Evolutionary conservation across 2,888 invertebrate genomes (phyloP).

Genomic region (Mesopsocus fuscifrons): DNA sequence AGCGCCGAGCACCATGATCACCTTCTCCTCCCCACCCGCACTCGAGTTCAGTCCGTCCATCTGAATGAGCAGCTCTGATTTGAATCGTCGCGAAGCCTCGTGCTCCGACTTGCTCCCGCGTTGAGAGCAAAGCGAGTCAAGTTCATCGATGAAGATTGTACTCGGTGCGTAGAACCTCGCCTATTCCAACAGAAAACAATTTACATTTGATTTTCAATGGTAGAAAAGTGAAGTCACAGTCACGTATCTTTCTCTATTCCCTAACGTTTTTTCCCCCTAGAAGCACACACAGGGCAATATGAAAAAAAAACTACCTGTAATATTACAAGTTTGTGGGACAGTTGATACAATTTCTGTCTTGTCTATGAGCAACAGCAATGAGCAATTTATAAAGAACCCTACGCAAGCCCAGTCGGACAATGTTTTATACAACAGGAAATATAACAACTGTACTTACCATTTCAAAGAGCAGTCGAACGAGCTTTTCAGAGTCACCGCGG

Average conservation of each 20-base stretch:
- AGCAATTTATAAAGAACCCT: too few relatives aligned
- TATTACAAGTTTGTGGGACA: too few relatives aligned
- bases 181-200: slow-evolving; percentile 24
- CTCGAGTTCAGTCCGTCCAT: slow-evolving; percentile 67
- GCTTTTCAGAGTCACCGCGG: slow-evolving; percentile 78
- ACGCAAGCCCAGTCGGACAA: too few relatives aligned
- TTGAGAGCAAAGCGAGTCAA: slow-evolving; percentile 67
- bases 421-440: too few relatives aligned
- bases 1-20: slow-evolving; percentile 75
- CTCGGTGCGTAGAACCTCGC: slow-evolving; percentile 75
- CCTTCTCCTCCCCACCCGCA: slow-evolving; percentile 31
- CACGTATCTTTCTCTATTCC: too few relatives aligned
- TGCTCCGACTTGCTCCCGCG: slow-evolving; percentile 72
- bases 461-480: slow-evolving; percentile 68
- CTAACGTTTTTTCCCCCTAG: too few relatives aligned
- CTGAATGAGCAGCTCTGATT: slow-evolving; percentile 74
- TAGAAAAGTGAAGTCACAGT: slow-evolving; percentile 7
- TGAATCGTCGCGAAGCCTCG: slow-evolving; percentile 68
- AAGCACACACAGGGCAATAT: too few relatives aligned
- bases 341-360: too few relatives aligned
- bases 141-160: slow-evolving; percentile 81
- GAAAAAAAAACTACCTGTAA: too few relatives aligned
- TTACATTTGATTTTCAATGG: slow-evolving; percentile 1
- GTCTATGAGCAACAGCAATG: too few relatives aligned
- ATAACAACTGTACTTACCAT: too few relatives aligned